Percentiles rank a stretch among this genome's conserved stretches.
These are phyloP conservation scores for Drosophila burlai DNA, from an alignment of 1,140 invertebrate genomes.

Conservation along the genomic window DNA sequence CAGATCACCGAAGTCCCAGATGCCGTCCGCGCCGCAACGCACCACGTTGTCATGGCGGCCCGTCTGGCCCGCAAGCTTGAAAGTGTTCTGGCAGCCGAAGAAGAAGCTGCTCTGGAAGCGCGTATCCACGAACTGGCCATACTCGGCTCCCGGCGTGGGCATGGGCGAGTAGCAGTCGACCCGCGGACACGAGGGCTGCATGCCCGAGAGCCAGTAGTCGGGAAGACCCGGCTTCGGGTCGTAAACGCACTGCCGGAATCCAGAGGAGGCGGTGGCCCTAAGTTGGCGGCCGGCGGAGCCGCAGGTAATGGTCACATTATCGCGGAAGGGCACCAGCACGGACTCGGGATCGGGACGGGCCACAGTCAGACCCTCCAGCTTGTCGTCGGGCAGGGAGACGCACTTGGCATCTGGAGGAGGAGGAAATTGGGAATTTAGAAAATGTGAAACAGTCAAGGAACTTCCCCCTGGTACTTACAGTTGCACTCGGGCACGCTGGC, in stretches of 20 bases:
- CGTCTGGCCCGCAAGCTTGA: constrained; percentile 96
- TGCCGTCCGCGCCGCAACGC: constrained; percentile 94
- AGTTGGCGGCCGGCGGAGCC: constrained; percentile 91
- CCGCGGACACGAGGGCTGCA: constrained; percentile 93
- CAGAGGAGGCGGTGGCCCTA: constrained; percentile 91
- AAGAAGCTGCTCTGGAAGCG: constrained; percentile 96
- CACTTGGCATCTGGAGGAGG: constrained; percentile 92
- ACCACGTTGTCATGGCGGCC: constrained; percentile 96
- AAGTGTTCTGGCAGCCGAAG: constrained; percentile 98
- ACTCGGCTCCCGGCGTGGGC: constrained; percentile 96
- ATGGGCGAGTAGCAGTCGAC: constrained; percentile 94
- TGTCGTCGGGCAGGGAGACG: constrained; percentile 94
- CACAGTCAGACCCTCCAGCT: constrained; percentile 93
- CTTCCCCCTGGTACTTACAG: constrained; percentile 87
- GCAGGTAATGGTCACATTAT: constrained; percentile 95
- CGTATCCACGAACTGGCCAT: constrained; percentile 94
- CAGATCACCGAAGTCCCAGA: constrained; percentile 98
- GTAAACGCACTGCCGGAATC: constrained; percentile 97
- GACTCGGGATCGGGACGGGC: constrained; percentile 91
- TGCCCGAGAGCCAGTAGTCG: constrained; percentile 96
- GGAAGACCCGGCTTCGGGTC: constrained; percentile 95
- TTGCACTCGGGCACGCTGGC: constrained; percentile 96
- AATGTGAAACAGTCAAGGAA: fast-evolving
- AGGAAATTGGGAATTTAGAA: constrained; percentile 4
- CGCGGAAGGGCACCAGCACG: constrained; percentile 93